phyloP scores from a whole-genome alignment of 2,797 vertebrate species.

The Enteromius paludinosus region DNA sequence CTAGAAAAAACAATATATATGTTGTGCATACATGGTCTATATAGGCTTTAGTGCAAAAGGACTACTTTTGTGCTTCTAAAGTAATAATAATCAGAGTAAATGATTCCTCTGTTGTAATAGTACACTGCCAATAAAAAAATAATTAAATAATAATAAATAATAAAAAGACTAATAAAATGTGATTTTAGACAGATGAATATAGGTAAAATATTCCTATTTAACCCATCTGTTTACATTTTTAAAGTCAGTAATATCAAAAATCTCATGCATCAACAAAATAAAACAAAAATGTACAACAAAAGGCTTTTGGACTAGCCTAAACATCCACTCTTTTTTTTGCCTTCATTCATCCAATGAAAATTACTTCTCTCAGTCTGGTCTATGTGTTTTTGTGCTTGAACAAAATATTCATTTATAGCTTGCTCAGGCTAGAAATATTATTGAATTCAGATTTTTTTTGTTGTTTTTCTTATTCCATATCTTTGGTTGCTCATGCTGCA shows the following conservation, averaged over 20 bases:
- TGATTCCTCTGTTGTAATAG: not conserved
- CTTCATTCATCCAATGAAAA: slow-evolving; percentile 27
- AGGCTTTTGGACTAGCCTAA: not conserved
- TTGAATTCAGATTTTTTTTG: slow-evolving; percentile 64
- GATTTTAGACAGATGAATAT: not conserved
- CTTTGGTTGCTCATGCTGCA: slow-evolving; percentile 69
- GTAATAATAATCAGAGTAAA: not conserved
- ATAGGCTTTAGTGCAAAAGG: not conserved
- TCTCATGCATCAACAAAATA: not conserved
- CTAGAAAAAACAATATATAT: not conserved
- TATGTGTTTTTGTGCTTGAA: slow-evolving; percentile 10
- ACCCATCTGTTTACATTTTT: not conserved
- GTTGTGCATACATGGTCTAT: not conserved
- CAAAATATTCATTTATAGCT: slow-evolving; percentile 29
- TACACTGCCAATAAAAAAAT: not conserved
- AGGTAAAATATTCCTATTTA: not conserved
- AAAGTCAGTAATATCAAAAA: not conserved
- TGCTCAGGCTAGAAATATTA: slow-evolving; percentile 28
- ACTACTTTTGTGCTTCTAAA: not conserved
- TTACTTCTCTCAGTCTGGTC: slow-evolving; percentile 28
- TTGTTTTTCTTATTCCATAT: slow-evolving; percentile 60
- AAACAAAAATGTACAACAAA: slow-evolving; percentile 10
- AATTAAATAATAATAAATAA: not conserved
- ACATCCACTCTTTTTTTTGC: slow-evolving; percentile 16
- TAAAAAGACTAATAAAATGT: not conserved